Conservation (phyloP, 2,113 vertebrate species). For the Eolophus roseicapilla region DNA sequence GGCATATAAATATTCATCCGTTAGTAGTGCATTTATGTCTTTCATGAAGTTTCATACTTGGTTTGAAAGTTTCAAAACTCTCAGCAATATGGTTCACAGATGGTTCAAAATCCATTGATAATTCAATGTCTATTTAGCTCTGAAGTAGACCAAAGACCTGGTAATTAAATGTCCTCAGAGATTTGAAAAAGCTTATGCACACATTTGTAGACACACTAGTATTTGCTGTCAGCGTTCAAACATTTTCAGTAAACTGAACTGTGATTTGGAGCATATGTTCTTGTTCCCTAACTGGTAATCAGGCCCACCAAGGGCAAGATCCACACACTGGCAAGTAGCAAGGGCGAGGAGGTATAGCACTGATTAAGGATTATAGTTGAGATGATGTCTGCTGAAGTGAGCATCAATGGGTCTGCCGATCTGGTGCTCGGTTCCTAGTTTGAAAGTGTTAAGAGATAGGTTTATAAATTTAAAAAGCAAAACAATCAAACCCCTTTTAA, state of each 20-base stretch:
- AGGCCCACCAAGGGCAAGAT: not conserved
- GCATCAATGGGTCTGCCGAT: not conserved
- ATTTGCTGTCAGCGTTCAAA: constrained; percentile 68
- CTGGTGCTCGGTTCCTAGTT: not conserved
- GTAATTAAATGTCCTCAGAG: constrained; percentile 61
- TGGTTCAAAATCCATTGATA: constrained; percentile 53
- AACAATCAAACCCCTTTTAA: not conserved
- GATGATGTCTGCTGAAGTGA: not conserved
- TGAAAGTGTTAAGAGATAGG: not conserved
- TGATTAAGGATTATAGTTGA: not conserved
- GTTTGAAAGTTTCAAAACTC: not conserved
- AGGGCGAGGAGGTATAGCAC: not conserved
- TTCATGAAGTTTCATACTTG: not conserved
- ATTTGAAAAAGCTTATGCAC: constrained; percentile 47
- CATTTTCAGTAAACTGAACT: constrained; percentile 59
- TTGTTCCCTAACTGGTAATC: constrained; percentile 15
- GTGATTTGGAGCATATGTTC: constrained; percentile 67
- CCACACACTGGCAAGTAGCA: not conserved
- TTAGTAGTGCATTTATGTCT: not conserved
- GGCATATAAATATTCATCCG: not conserved
- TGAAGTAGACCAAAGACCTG: constrained; percentile 42
- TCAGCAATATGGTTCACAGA: not conserved
- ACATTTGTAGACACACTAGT: constrained; percentile 51
- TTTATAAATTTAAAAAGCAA: not conserved
- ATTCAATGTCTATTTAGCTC: constrained; percentile 46